Conservation (phyloP, 2,113 vertebrate genomes). For the Mirounga angustirostris region DNA sequence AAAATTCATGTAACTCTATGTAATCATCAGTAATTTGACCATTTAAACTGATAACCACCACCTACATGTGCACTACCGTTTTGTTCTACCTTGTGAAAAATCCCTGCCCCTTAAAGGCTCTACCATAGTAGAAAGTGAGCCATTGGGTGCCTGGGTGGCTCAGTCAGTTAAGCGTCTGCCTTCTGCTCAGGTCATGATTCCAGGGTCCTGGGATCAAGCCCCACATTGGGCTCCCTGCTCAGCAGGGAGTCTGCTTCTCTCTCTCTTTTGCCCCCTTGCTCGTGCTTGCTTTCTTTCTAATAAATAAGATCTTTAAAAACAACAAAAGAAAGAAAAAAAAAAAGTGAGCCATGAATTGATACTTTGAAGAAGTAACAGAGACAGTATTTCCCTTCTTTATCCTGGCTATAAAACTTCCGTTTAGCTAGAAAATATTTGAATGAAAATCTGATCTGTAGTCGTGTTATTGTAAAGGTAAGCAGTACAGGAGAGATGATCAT, state of each 20-base stretch:
- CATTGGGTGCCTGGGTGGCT: neutral
- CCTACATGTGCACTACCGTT: neutral
- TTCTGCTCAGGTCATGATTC: neutral
- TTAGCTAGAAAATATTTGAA: conserved; percentile 50
- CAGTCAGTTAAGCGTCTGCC: neutral
- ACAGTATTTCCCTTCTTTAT: conserved; percentile 9
- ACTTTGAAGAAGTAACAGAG: conserved; percentile 47
- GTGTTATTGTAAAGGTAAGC: conserved; percentile 60
- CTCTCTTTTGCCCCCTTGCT: neutral
- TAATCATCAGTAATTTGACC: conserved; percentile 50
- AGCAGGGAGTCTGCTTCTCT: neutral
- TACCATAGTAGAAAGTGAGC: conserved; percentile 48
- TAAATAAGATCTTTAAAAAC: neutral
- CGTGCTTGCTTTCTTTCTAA: neutral
- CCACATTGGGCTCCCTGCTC: neutral
- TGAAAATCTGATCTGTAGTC: conserved; percentile 12
- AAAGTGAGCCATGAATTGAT: neutral
- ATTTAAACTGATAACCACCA: neutral
- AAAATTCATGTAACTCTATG: neutral
- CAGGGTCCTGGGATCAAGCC: neutral
- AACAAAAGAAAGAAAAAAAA: neutral
- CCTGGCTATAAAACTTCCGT: neutral
- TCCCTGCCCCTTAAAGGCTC: neutral
- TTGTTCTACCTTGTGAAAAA: conserved; percentile 54
- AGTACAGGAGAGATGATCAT: neutral